Conservation (phyloP, 2,797 vertebrate species). For the Morelia viridis region DNA sequence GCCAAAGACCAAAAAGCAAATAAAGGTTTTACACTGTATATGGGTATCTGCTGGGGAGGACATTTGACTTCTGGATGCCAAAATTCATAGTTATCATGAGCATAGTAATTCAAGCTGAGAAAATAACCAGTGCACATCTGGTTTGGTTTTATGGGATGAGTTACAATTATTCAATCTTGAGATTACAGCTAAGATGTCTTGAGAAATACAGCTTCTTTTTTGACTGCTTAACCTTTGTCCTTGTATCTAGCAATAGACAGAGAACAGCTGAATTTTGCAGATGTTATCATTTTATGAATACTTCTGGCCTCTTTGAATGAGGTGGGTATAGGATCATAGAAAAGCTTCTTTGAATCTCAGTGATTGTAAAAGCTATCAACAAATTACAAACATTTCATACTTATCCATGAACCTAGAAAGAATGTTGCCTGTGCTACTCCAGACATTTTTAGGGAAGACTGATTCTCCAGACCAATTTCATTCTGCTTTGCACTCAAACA, state of each 20-base stretch:
- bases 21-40: neutral
- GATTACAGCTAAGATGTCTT: neutral
- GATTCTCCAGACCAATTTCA: neutral
- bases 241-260: neutral
- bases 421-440: neutral
- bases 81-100: neutral
- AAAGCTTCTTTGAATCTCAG: neutral
- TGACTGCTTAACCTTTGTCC: neutral
- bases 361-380: neutral
- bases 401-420: neutral
- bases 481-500: neutral
- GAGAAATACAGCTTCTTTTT: neutral
- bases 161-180: neutral
- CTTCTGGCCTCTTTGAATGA: neutral
- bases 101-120: neutral
- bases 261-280: neutral
- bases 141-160: neutral
- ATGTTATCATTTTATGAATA: neutral
- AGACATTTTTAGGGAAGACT: neutral
- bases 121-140: neutral
- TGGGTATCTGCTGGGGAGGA: neutral
- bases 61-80: neutral
- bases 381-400: neutral
- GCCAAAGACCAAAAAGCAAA: neutral
- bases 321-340: neutral